These are phyloP conservation scores for Euzetes globulus DNA, from an alignment of 2,888 invertebrate genomes.

Conservation along the genomic window DNA sequence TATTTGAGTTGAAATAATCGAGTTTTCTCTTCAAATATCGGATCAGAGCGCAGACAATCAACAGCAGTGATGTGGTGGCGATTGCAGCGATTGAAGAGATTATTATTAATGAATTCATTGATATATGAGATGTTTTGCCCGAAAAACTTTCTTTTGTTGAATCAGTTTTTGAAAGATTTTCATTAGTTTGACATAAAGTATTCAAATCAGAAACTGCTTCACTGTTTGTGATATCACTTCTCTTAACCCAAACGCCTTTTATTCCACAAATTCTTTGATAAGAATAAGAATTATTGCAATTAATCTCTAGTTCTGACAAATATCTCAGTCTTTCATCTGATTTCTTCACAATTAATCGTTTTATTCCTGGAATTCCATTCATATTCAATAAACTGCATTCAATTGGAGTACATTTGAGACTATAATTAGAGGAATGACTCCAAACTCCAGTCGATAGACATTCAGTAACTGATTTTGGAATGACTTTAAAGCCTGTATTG, in stretches of 20 bases:
- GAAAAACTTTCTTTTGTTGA: background rate
- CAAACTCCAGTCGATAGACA: constrained; percentile 11
- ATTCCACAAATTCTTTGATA: background rate
- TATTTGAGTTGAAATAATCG: background rate
- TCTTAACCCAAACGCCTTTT: constrained; percentile 6
- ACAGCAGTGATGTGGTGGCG: background rate
- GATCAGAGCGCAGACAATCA: background rate
- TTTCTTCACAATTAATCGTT: background rate
- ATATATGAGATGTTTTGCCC: background rate
- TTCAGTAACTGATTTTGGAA: background rate
- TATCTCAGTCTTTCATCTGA: background rate
- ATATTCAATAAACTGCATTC: background rate
- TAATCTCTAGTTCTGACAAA: background rate
- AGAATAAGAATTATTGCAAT: background rate
- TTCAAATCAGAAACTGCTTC: constrained; percentile 28
- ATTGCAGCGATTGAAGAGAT: background rate
- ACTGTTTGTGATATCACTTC: constrained; percentile 34
- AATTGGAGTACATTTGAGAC: background rate
- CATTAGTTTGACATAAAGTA: constrained; percentile 7
- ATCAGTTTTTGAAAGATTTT: background rate
- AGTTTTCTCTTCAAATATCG: background rate
- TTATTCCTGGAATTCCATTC: background rate
- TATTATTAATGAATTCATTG: background rate
- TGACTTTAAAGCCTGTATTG: background rate
- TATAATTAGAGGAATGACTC: constrained; percentile 9